phyloP scores from a whole-genome alignment of 2,797 vertebrate species.

The Myotis daubentonii region DNA sequence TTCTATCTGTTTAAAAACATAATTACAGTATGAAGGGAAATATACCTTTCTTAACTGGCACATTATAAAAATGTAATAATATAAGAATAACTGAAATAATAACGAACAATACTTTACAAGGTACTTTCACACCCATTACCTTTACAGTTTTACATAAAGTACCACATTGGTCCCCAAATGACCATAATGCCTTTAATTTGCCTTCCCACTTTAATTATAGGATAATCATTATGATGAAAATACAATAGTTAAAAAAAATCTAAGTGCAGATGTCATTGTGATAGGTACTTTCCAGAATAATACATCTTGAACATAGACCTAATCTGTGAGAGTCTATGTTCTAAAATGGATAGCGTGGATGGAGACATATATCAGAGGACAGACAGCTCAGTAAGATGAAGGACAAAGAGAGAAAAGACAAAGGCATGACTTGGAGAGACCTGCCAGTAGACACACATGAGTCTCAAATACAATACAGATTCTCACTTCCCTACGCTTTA shows the following conservation, averaged over 20 bases:
- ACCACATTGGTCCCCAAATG: conserved; percentile 42
- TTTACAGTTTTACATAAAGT: conserved; percentile 38
- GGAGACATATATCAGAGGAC: neutral
- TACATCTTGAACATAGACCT: neutral
- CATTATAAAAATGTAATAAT: conserved; percentile 18
- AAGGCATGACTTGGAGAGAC: neutral
- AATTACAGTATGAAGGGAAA: conserved; percentile 42
- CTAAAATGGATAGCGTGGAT: neutral
- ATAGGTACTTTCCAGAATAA: neutral
- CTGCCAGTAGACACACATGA: neutral
- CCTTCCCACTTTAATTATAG: conserved; percentile 44
- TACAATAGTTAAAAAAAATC: neutral
- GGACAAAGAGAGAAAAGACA: neutral
- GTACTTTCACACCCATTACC: conserved; percentile 13
- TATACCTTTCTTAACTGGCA: conserved; percentile 37
- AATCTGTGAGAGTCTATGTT: neutral
- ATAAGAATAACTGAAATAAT: conserved; percentile 52
- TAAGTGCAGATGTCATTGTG: neutral
- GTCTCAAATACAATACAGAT: neutral
- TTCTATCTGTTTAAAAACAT: conserved; percentile 56
- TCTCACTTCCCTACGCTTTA: neutral
- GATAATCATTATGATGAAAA: conserved; percentile 31
- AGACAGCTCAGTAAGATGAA: neutral
- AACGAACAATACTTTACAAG: conserved; percentile 55
- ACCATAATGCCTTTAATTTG: conserved; percentile 54